Evolutionary conservation across 2,113 vertebrate species (phyloP).

Genomic region (Chroicocephalus ridibundus): DNA sequence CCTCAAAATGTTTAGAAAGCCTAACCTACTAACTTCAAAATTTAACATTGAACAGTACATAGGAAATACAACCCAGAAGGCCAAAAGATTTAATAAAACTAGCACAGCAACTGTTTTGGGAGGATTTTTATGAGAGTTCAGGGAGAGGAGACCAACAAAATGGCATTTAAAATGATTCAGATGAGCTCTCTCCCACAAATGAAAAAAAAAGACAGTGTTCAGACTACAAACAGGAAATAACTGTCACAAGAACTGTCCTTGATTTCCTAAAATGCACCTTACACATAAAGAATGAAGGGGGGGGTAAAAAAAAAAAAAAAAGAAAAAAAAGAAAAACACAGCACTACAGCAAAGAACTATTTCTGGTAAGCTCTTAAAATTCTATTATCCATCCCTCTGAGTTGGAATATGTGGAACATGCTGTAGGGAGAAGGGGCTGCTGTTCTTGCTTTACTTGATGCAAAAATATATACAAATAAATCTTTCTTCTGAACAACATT

Average conservation of each 20-base stretch:
- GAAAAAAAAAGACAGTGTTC: neutral
- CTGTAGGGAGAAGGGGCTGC: neutral
- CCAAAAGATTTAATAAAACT: neutral
- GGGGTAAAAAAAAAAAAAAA: neutral
- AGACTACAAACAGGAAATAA: neutral
- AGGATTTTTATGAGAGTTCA: neutral
- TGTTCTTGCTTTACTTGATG: neutral
- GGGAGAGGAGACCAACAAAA: neutral
- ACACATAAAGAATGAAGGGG: neutral
- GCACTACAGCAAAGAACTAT: neutral
- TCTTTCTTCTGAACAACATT: neutral
- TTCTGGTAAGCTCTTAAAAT: neutral
- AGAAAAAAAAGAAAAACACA: neutral
- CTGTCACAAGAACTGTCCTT: neutral
- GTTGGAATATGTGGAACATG: neutral
- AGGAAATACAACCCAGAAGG: neutral
- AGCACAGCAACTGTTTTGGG: neutral
- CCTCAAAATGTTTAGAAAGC: neutral
- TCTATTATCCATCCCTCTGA: neutral
- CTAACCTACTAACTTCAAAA: neutral
- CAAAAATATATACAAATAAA: neutral
- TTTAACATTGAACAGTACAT: neutral
- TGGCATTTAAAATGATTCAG: constrained; percentile 17
- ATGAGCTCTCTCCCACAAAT: neutral
- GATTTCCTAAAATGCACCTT: neutral